A percentile compares a stretch with the other conserved stretches of the same genome.
phyloP scores from a whole-genome alignment of 2,797 vertebrate genomes.

The Ibycter americanus region DNA sequence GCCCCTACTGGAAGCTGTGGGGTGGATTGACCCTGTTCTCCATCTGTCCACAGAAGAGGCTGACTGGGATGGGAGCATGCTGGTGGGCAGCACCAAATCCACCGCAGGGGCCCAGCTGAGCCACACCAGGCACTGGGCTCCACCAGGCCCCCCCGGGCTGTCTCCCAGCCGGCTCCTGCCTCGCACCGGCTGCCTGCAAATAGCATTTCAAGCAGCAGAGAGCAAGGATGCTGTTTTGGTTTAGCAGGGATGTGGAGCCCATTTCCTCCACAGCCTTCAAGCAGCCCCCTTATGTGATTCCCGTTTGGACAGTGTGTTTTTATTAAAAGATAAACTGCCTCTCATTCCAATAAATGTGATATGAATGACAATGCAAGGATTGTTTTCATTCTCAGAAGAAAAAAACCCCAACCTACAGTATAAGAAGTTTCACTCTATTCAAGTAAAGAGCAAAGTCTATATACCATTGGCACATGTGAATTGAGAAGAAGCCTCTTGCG shows the following conservation, averaged over 20 bases:
- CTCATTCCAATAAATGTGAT: neutral
- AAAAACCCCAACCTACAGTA: neutral
- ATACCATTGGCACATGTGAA: neutral
- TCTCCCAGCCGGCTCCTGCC: neutral
- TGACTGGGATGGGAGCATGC: neutral
- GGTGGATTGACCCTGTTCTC: neutral
- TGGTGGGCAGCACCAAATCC: neutral
- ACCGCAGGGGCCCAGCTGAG: neutral
- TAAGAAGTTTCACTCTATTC: neutral
- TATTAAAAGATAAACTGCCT: neutral
- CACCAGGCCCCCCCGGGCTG: neutral
- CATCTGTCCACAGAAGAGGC: neutral
- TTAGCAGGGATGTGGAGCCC: neutral
- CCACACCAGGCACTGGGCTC: neutral
- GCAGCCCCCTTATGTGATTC: neutral
- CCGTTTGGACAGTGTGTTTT: neutral
- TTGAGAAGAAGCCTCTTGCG: neutral
- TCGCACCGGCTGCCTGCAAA: accelerated
- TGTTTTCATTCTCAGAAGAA: neutral
- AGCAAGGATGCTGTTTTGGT: neutral
- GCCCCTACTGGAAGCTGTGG: neutral
- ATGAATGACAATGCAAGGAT: neutral
- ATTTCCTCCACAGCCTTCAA: neutral
- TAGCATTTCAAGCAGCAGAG: neutral
- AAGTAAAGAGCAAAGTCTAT: neutral